Evolutionary conservation across 2,113 vertebrate species (phyloP).

Genomic region (Isichthys henryi): DNA sequence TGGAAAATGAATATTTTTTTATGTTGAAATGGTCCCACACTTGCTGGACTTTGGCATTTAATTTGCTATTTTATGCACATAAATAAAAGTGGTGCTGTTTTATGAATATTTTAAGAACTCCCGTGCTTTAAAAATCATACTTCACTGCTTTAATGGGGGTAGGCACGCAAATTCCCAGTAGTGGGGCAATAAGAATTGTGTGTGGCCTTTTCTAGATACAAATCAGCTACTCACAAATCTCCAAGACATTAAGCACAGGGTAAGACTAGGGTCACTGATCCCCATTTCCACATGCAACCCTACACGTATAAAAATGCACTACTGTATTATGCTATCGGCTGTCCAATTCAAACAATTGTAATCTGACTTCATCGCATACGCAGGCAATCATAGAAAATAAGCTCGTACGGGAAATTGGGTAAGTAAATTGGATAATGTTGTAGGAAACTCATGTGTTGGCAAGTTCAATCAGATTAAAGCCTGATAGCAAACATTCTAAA

Average conservation of each 20-base stretch:
- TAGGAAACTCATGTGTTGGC: neutral
- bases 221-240: conserved; percentile 3
- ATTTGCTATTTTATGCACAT: neutral
- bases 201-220: neutral
- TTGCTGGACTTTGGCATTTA: neutral
- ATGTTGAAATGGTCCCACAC: neutral
- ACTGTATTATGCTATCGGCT: neutral
- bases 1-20: neutral
- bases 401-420: neutral
- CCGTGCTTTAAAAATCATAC: neutral
- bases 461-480: conserved; percentile 2
- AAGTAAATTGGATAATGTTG: conserved; percentile 8
- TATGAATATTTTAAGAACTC: neutral
- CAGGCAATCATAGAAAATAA: conserved; percentile 9
- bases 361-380: conserved; percentile 10
- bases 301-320: neutral
- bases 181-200: neutral
- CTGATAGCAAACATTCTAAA: neutral
- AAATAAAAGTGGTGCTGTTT: neutral
- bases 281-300: neutral
- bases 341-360: conserved; percentile 5
- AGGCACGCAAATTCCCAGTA: neutral
- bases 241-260: neutral
- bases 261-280: neutral
- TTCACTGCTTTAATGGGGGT: neutral